These are phyloP conservation scores for Allacma fusca DNA, from an alignment of 2,888 invertebrate species.

Conservation along the genomic window DNA sequence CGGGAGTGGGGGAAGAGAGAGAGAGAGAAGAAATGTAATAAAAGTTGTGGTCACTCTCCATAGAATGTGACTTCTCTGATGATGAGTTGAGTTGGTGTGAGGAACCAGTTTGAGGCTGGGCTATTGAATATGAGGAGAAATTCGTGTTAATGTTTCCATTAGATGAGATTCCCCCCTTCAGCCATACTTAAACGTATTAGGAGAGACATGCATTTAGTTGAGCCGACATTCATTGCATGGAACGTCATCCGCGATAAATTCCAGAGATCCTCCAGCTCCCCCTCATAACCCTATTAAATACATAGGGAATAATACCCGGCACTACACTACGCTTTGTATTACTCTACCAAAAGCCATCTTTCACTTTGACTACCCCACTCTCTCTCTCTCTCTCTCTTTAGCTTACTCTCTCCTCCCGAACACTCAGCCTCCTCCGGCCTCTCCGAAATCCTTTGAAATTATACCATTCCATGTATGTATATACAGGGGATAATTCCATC, in stretches of 20 bases:
- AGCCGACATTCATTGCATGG: conserved; percentile 35
- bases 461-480: not conserved
- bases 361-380: conserved; percentile 2
- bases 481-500: no score
- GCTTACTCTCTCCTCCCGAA: not conserved
- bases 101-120: not conserved
- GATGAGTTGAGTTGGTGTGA: not conserved
- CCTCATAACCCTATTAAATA: not conserved
- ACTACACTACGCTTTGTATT: not conserved
- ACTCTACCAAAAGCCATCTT: not conserved
- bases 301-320: not conserved
- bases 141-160: conserved; percentile 49
- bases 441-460: conserved; percentile 10
- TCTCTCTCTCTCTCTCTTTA: conserved; percentile 7
- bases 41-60: not conserved
- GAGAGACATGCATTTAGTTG: conserved; percentile 38
- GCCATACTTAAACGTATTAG: conserved; percentile 33
- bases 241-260: conserved; percentile 41
- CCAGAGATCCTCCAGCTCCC: not conserved
- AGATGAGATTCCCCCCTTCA: conserved; percentile 36
- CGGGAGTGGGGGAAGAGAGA: not conserved
- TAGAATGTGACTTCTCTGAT: not conserved
- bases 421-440: no score
- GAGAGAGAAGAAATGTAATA: conserved; percentile 28
- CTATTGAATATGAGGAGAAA: conserved; percentile 48